Percentiles rank a stretch among this genome's conserved stretches.
Evolutionary conservation across 2,888 invertebrate species (phyloP).

Genomic region (Drosophila melanosoma): DNA sequence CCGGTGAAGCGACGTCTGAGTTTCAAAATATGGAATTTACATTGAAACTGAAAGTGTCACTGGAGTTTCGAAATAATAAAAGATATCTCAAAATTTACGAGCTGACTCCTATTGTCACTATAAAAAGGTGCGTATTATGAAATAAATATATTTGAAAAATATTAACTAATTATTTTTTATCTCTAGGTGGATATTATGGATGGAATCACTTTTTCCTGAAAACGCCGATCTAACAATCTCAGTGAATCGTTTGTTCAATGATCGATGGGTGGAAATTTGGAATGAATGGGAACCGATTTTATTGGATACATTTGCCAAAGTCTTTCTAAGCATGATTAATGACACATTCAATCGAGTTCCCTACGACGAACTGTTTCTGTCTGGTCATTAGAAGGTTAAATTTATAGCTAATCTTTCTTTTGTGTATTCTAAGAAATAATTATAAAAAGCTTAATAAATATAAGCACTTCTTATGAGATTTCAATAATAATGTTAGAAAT

Average conservation of each 20-base stretch:
- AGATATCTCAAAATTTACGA: conserved; percentile 56
- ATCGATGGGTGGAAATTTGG: conserved; percentile 59
- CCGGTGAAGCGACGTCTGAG: conserved; percentile 44
- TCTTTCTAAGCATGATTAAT: conserved; percentile 43
- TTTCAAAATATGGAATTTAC: conserved; percentile 57
- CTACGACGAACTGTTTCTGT: conserved; percentile 66
- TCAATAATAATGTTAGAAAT: not conserved
- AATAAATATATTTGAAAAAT: not conserved
- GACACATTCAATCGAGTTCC: conserved; percentile 41
- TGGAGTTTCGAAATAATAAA: conserved; percentile 57
- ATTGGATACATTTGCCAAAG: conserved; percentile 42
- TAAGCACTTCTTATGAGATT: not conserved
- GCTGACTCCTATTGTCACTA: conserved; percentile 36
- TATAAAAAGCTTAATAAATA: not conserved
- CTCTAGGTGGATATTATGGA: conserved; percentile 53
- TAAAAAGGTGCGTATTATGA: conserved; percentile 50
- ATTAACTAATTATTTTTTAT: not conserved
- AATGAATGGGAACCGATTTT: conserved; percentile 56
- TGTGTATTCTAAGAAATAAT: not conserved
- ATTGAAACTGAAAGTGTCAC: conserved; percentile 50
- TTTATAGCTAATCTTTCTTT: not conserved
- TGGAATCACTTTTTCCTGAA: conserved; percentile 53
- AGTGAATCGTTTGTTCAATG: conserved; percentile 55
- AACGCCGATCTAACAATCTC: conserved; percentile 55
- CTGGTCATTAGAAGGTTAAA: not conserved